Base-by-base conservation (phyloP, 2,113 vertebrate genomes). In the Apaloderma vittatum region DNA sequence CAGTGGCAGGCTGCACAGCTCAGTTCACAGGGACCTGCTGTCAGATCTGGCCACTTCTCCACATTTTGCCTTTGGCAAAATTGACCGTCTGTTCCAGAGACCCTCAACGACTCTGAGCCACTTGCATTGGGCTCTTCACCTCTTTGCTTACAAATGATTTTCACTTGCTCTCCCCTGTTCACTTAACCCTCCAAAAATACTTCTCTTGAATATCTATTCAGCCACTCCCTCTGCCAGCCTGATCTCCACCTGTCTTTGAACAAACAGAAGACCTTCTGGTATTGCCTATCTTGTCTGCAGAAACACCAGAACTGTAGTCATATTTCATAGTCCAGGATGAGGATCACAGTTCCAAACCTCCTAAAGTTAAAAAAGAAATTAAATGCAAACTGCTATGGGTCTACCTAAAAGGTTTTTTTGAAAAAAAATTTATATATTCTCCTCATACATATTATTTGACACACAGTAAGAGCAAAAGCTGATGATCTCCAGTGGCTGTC, bases 11-110 rank as follows among this genome's bases (percentile, higher is more conserved):
- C 19, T 22, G 34, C 3, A 13, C 36, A 70, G 27, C 36, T 22
- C 32, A 15, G 21, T 0, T 23, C 2, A 1, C 37, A 24, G 11
- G 24, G 68, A 67, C 24, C 48, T 32, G 62, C 70, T 59, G 12
- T 9, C 30, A 14, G 26, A 37, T 17, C 8, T 1, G 1, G 26
- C 12, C 29, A 11, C 16, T n/a, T 17, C 43, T 21, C 22, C 4
- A 2, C 27, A n/a, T 58, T 63, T 58, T 40, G 43, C 17, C 45
- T 54, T 40, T 40, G n/a, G n/a, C 66, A 59, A 66, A 22, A 43
- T 40, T 8, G 4, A 21, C 23, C 8, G 2, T 8, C n/a, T 77
- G 6, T 15, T 68, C 27, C 34, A 36, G 22, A 68, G 66, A 16
- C 26, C 20, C 32, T 46, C 46, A 11, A 23, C 1, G 5, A 76